A percentile compares a stretch with the other conserved stretches of the same genome.
phyloP scores from a whole-genome alignment of 2,888 invertebrate species.

The Polylopha cassiicola region DNA sequence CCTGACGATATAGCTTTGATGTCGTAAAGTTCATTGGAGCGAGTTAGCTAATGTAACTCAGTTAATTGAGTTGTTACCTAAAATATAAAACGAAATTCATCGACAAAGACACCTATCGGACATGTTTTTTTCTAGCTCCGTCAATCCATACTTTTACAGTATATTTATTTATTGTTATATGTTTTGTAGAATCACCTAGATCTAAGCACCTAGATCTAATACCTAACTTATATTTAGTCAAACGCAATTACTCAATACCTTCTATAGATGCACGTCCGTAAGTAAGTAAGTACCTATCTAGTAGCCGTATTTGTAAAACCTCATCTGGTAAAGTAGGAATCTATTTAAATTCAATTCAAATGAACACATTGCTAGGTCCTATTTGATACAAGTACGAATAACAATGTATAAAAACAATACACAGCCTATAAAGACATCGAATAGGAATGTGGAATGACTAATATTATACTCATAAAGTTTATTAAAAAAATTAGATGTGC shows the following conservation, averaged over 20 bases:
- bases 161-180: too few relatives aligned
- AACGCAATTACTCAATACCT: too few relatives aligned
- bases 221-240: too few relatives aligned
- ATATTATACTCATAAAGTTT: constrained; percentile 14
- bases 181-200: too few relatives aligned
- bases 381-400: constrained; percentile 7
- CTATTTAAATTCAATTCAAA: constrained; percentile 10
- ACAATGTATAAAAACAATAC: constrained; percentile 16
- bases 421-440: constrained; percentile 8
- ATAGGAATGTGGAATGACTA: constrained; percentile 21
- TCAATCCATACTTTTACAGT: too few relatives aligned
- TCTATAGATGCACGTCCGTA: too few relatives aligned
- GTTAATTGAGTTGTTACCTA: too few relatives aligned
- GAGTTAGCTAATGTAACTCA: background rate
- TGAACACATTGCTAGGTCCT: constrained; percentile 6
- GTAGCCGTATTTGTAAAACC: too few relatives aligned
- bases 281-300: background rate
- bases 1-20: background rate
- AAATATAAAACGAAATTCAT: too few relatives aligned
- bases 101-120: too few relatives aligned
- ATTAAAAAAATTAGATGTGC: constrained; percentile 13
- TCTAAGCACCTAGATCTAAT: too few relatives aligned
- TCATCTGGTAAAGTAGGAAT: constrained; percentile 1
- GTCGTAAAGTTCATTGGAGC: background rate
- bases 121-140: too few relatives aligned